Evolutionary conservation across 1,140 invertebrate species (phyloP).

Genomic region (Dysdera silvatica): DNA sequence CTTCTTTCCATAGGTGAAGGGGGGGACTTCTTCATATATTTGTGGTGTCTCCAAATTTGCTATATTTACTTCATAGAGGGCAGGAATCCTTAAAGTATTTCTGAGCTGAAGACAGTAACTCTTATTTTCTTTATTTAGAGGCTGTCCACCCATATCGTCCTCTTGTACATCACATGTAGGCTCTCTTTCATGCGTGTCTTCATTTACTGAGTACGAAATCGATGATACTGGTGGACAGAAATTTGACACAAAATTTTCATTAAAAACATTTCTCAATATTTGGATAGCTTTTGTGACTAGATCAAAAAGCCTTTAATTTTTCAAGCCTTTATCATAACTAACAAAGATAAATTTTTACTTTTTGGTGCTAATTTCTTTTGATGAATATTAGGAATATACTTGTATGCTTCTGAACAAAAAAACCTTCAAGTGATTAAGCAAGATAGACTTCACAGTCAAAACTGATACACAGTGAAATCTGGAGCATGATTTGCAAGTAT

Average conservation of each 20-base stretch:
- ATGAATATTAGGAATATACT: conserved; percentile 3
- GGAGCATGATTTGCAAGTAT: background rate
- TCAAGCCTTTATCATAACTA: conserved; percentile 6
- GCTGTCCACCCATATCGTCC: background rate
- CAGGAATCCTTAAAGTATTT: background rate
- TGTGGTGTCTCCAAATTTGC: background rate
- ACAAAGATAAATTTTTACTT: conserved; percentile 8
- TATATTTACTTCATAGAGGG: conserved; percentile 3
- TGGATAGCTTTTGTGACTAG: conserved; percentile 1
- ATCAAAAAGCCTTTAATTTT: background rate
- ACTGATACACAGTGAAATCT: conserved; percentile 8
- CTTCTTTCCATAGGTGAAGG: conserved; percentile 9
- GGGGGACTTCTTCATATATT: conserved; percentile 14
- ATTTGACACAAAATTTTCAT: background rate
- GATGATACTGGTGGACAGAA: background rate
- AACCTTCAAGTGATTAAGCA: conserved; percentile 11
- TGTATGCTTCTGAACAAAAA: conserved; percentile 17
- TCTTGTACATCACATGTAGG: background rate
- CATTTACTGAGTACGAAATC: background rate
- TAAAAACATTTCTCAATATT: conserved; percentile 6
- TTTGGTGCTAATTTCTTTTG: conserved; percentile 3
- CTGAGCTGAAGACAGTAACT: background rate
- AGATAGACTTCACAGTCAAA: background rate
- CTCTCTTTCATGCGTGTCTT: background rate
- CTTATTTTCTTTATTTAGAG: no score